Percentiles rank a stretch among this genome's conserved stretches.
These are phyloP conservation scores for Pararge aegeria DNA, from an alignment of 1,140 invertebrate species.

Conservation along the genomic window DNA sequence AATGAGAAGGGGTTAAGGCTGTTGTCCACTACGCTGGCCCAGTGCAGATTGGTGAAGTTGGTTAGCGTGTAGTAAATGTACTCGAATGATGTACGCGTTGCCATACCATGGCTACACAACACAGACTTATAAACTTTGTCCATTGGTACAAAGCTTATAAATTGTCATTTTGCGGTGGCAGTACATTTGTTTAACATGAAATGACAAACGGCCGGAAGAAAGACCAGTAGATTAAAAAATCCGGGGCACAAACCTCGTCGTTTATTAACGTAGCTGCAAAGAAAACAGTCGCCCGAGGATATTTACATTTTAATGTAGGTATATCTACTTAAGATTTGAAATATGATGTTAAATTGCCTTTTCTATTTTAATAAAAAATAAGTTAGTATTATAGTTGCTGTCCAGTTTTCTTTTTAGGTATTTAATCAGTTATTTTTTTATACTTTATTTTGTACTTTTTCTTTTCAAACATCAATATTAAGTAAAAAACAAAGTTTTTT, in stretches of 20 bases:
- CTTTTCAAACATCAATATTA: no score
- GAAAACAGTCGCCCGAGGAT: constrained; percentile 8
- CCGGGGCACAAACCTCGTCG: constrained; percentile 5
- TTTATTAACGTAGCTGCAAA: constrained; percentile 7
- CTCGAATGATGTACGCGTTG: not conserved
- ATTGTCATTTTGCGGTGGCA: constrained; percentile 6
- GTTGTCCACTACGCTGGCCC: no score
- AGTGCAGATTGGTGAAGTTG: no score
- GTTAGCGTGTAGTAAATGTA: no score
- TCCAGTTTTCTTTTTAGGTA: no score
- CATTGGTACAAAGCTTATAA: not conserved
- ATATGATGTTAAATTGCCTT: not conserved
- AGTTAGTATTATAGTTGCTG: not conserved
- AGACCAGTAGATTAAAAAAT: constrained; percentile 13
- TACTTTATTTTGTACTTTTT: no score
- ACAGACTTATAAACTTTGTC: not conserved
- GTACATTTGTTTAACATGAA: constrained; percentile 11
- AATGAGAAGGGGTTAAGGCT: no score
- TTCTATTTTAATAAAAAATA: not conserved
- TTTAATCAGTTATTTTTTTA: no score
- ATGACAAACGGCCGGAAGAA: constrained; percentile 12
- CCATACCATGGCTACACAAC: not conserved
- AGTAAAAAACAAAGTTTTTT: no score
- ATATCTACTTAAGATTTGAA: constrained; percentile 9
- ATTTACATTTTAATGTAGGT: constrained; percentile 13